These are phyloP conservation scores for Chelmon rostratus DNA, from an alignment of 2,797 vertebrate species.

Conservation along the genomic window DNA sequence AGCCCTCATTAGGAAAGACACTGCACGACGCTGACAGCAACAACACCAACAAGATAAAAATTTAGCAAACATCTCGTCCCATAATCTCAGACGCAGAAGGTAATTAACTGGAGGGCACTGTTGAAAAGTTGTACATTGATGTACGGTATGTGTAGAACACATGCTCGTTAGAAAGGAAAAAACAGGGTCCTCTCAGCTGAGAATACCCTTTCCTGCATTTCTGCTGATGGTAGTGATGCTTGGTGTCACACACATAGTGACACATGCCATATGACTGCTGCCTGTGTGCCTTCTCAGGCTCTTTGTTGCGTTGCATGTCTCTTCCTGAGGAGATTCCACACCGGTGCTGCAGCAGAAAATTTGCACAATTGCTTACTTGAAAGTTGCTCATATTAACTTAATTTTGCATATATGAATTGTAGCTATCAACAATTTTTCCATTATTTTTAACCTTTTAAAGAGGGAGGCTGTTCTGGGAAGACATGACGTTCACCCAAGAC, in stretches of 20 bases:
- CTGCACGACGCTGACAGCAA: constrained; percentile 6
- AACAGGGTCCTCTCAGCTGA: neutral
- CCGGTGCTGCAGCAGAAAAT: too few species aligned
- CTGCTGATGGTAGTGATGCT: neutral
- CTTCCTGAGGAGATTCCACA: too few species aligned
- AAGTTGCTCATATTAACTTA: too few species aligned
- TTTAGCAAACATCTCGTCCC: neutral
- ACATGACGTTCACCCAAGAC: neutral
- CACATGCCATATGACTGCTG: neutral
- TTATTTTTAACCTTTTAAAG: too few species aligned
- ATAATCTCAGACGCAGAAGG: neutral
- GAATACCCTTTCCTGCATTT: neutral
- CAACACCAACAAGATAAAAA: constrained; percentile 5
- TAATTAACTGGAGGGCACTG: neutral
- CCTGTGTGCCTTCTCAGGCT: neutral
- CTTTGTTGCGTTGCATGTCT: neutral
- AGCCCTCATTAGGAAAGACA: constrained; percentile 26
- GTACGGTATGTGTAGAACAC: neutral
- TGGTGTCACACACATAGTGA: neutral
- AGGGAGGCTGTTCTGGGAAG: too few species aligned
- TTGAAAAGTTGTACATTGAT: neutral
- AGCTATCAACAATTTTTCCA: too few species aligned
- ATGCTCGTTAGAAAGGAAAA: neutral
- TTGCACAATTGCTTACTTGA: neutral
- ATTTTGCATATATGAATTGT: too few species aligned